Evolutionary conservation across 2,797 vertebrate species (phyloP).

Genomic region (Chloroceryle inda): DNA sequence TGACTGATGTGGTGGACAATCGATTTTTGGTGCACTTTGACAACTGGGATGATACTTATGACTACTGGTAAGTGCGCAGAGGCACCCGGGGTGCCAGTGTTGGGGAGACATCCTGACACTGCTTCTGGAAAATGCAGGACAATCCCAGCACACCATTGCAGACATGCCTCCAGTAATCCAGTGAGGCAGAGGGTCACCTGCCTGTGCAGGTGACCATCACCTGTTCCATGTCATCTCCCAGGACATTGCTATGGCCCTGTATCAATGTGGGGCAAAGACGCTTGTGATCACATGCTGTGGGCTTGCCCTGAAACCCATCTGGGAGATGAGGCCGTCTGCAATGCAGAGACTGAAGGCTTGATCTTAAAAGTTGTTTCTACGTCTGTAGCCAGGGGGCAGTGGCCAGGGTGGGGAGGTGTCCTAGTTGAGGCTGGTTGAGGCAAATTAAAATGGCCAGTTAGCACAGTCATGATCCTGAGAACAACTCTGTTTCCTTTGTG

Average conservation of each 20-base stretch:
- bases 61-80: constrained; percentile 90
- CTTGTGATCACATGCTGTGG: not conserved
- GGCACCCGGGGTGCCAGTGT: not conserved
- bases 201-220: not conserved
- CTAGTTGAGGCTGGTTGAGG: not conserved
- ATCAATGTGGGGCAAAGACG: not conserved
- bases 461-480: not conserved
- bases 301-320: not conserved
- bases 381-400: not conserved
- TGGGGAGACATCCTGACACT: not conserved
- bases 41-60: constrained; percentile 99
- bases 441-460: not conserved
- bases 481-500: not conserved
- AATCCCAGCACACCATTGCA: not conserved
- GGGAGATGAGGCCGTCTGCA: not conserved
- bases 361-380: not conserved
- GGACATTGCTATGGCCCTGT: not conserved
- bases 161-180: not conserved
- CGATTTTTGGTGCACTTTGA: constrained; percentile 98
- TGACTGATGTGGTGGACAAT: constrained; percentile 92
- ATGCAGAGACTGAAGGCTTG: not conserved
- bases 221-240: not conserved
- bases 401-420: not conserved
- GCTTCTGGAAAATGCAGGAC: not conserved
- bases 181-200: not conserved